phyloP scores from a whole-genome alignment of 2,797 vertebrate genomes.

The Choloepus didactylus region DNA sequence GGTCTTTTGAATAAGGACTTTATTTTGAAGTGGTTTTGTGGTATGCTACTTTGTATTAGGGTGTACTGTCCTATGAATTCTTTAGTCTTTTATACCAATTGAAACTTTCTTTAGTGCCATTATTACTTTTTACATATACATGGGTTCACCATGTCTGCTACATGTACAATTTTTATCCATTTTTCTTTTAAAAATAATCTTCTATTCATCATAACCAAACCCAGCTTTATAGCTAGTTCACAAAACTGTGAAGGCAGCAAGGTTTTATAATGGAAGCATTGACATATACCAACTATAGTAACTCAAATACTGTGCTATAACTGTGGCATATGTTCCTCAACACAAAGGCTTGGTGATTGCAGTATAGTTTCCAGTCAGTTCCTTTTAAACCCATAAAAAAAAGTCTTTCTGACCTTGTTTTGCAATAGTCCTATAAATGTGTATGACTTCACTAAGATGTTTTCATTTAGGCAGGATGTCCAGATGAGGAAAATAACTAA shows the following conservation, averaged over 20 bases:
- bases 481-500: conserved; percentile 50
- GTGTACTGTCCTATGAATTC: neutral
- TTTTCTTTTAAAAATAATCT: conserved; percentile 59
- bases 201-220: conserved; percentile 25
- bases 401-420: neutral
- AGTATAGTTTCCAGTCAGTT: neutral
- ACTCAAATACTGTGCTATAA: neutral
- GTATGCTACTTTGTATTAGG: conserved; percentile 1
- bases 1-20: conserved; percentile 10
- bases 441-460: conserved; percentile 34
- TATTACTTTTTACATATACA: neutral
- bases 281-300: neutral
- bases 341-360: neutral
- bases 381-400: conserved; percentile 5
- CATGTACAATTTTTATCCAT: neutral
- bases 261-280: conserved; percentile 6
- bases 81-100: neutral
- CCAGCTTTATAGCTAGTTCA: neutral
- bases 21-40: conserved; percentile 45
- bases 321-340: neutral
- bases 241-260: conserved; percentile 12
- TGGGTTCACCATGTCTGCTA: neutral
- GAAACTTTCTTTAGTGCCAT: neutral
- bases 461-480: conserved; percentile 33
- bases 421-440: neutral